Conservation (phyloP, 1,140 invertebrate species). For the Temnothorax longispinosus region DNA sequence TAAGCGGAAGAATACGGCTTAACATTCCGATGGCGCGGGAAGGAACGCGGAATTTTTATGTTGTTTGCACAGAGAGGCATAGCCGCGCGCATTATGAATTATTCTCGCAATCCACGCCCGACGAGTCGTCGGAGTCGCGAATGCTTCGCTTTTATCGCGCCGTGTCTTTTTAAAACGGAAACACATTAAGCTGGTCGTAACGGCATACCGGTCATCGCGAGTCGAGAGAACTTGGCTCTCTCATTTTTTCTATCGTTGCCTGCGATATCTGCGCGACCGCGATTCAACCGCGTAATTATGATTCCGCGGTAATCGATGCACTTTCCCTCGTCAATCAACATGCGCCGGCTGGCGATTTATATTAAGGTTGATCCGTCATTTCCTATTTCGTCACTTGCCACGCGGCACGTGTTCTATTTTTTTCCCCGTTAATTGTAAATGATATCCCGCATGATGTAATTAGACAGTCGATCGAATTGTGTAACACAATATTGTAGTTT, state of each 20-base stretch:
- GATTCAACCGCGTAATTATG: slow-evolving; percentile 75
- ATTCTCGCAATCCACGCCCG: slow-evolving; percentile 10
- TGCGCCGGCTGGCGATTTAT: slow-evolving; percentile 16
- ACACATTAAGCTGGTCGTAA: background rate
- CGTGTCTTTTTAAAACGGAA: background rate
- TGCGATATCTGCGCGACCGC: slow-evolving; percentile 63
- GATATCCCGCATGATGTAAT: slow-evolving; percentile 23
- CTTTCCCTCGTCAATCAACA: slow-evolving; percentile 49
- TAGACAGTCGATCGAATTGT: background rate
- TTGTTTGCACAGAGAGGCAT: slow-evolving; percentile 11
- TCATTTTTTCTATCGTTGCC: slow-evolving; percentile 10
- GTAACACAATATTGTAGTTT: background rate
- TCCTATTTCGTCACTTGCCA: slow-evolving; percentile 33
- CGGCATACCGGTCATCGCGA: slow-evolving; percentile 11
- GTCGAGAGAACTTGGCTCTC: slow-evolving; percentile 9
- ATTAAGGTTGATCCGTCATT: slow-evolving; percentile 27
- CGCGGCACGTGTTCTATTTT: slow-evolving; percentile 22
- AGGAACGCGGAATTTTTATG: slow-evolving; percentile 37
- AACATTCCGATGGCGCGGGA: slow-evolving; percentile 38
- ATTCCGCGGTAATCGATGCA: slow-evolving; percentile 64
- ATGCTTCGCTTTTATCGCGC: slow-evolving; percentile 15
- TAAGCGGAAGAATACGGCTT: slow-evolving; percentile 46
- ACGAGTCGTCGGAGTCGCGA: slow-evolving; percentile 11
- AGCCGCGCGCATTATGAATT: slow-evolving; percentile 21
- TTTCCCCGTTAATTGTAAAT: background rate